These are phyloP conservation scores for Ernsta delagoae DNA, from an alignment of 2,888 invertebrate genomes.

Conservation along the genomic window DNA sequence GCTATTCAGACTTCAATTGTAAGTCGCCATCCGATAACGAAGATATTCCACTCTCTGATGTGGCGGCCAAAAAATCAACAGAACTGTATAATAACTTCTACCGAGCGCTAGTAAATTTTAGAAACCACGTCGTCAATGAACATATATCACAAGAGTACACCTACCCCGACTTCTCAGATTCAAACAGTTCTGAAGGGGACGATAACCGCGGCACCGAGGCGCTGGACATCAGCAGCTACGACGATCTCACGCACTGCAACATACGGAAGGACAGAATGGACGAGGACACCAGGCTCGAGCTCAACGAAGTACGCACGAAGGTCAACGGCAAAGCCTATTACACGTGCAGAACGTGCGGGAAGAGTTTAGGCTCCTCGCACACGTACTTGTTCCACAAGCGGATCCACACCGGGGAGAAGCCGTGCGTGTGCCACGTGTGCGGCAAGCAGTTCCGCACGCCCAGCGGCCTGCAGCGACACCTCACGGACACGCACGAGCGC, in stretches of 20 bases:
- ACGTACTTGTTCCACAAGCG: constrained; percentile 86
- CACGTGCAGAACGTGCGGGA: constrained; percentile 84
- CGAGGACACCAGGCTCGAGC: constrained; percentile 61
- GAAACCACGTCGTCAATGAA: constrained; percentile 59
- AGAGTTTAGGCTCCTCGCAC: constrained; percentile 85
- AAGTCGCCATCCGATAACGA: constrained; percentile 46
- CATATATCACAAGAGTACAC: constrained; percentile 45
- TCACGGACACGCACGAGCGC: constrained; percentile 86
- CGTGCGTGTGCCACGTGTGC: constrained; percentile 87
- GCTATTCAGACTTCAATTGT: constrained; percentile 4
- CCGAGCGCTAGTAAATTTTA: constrained; percentile 62
- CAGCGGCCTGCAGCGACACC: constrained; percentile 85
- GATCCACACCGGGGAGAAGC: constrained; percentile 87
- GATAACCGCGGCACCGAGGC: constrained; percentile 37
- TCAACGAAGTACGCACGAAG: constrained; percentile 61
- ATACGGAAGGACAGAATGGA: constrained; percentile 67
- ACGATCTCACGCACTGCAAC: constrained; percentile 68
- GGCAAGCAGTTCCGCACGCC: constrained; percentile 88
- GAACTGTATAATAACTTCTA: constrained; percentile 59
- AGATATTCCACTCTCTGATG: constrained; percentile 58
- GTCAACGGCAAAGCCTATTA: constrained; percentile 82
- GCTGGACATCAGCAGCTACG: constrained; percentile 53
- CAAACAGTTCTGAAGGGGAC: constrained; percentile 50
- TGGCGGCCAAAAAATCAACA: constrained; percentile 49
- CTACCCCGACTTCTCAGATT: constrained; percentile 55